Evolutionary conservation across 2,797 vertebrate genomes (phyloP).

Genomic region (Cottoperca gobio): DNA sequence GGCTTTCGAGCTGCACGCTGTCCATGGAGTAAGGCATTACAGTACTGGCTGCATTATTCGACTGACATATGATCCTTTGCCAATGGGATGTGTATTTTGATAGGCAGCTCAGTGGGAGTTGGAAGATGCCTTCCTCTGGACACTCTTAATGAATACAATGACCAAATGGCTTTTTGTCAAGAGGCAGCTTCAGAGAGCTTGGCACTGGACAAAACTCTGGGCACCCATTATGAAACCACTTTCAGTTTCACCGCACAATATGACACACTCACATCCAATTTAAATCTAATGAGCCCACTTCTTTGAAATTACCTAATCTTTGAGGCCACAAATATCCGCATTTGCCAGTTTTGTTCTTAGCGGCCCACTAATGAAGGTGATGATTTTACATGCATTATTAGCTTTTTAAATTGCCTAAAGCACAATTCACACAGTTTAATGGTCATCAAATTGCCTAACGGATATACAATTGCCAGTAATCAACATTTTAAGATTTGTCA

Average conservation of each 20-base stretch:
- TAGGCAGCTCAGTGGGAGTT: slow-evolving; percentile 16
- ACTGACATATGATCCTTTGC: slow-evolving; percentile 17
- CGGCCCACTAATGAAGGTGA: neutral
- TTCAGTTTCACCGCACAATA: slow-evolving; percentile 47
- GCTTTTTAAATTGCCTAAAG: neutral
- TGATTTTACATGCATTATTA: slow-evolving; percentile 1
- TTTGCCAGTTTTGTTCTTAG: slow-evolving; percentile 1
- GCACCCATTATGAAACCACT: slow-evolving; percentile 22
- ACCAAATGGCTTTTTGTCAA: slow-evolving; percentile 39
- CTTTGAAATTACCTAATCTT: slow-evolving; percentile 26
- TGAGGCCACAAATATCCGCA: slow-evolving; percentile 12
- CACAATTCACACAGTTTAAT: neutral
- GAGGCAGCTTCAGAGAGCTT: slow-evolving; percentile 33
- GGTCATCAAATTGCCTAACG: neutral
- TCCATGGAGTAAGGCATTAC: neutral
- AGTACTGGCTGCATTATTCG: neutral
- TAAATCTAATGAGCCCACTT: slow-evolving; percentile 41
- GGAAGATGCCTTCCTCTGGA: slow-evolving; percentile 33
- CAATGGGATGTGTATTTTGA: slow-evolving; percentile 1
- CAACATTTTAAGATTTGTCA: neutral
- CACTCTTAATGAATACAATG: slow-evolving; percentile 23
- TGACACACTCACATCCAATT: slow-evolving; percentile 33
- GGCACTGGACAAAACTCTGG: slow-evolving; percentile 32
- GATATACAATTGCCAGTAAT: neutral
- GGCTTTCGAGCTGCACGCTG: neutral